phyloP scores from a whole-genome alignment of 2,888 invertebrate species.

The Oegoconia quadripuncta region DNA sequence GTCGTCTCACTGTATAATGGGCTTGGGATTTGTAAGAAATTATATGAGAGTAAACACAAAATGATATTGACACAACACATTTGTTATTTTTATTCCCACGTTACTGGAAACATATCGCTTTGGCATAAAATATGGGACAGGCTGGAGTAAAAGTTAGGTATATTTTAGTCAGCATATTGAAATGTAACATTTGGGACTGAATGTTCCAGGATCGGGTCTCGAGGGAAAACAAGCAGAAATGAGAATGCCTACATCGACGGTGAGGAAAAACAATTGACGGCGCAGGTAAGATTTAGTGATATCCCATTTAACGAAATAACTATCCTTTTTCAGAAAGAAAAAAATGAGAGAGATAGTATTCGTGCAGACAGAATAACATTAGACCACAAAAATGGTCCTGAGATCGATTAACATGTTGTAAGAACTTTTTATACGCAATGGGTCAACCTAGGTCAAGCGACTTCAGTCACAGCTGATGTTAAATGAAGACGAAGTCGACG shows the following conservation, averaged over 20 bases:
- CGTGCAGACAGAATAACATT: too few relatives aligned
- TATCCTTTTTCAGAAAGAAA: background rate
- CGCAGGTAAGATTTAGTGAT: slow-evolving; percentile 34
- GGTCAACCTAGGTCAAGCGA: too few relatives aligned
- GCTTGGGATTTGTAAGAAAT: too few relatives aligned
- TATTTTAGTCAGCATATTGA: slow-evolving; percentile 67
- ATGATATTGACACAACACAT: slow-evolving; percentile 4
- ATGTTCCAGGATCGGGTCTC: slow-evolving; percentile 46
- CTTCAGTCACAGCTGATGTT: too few relatives aligned
- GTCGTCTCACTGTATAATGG: too few relatives aligned
- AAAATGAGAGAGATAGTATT: too few relatives aligned
- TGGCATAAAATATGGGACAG: slow-evolving; percentile 46
- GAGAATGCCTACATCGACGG: slow-evolving; percentile 27
- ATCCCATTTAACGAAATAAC: background rate
- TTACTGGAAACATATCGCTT: slow-evolving; percentile 40
- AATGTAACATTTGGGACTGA: slow-evolving; percentile 62
- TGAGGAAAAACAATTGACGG: slow-evolving; percentile 32
- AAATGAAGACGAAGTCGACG: too few relatives aligned
- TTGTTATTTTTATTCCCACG: slow-evolving; percentile 7
- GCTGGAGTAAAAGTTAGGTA: slow-evolving; percentile 49
- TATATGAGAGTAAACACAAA: background rate
- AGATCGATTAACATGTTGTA: too few relatives aligned
- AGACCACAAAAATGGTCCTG: too few relatives aligned
- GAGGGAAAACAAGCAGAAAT: slow-evolving; percentile 42
- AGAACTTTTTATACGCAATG: too few relatives aligned